Conservation (phyloP, 2,797 vertebrate species). For the Myotis vivesi region DNA sequence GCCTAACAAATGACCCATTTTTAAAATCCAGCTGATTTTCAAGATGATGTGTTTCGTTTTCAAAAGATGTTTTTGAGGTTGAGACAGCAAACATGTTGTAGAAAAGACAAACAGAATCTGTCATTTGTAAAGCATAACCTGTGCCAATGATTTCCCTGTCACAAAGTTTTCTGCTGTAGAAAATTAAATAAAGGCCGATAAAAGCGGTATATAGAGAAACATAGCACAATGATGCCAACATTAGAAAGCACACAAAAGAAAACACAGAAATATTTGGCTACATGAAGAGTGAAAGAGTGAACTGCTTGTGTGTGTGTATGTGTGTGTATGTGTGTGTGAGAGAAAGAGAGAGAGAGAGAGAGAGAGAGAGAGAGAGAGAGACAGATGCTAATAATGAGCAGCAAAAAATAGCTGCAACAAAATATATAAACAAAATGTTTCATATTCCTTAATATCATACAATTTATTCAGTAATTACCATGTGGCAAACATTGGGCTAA, state of each 20-base stretch:
- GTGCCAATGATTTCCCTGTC: background rate
- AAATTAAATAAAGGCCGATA: constrained; percentile 2
- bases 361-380: background rate
- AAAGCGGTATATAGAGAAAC: background rate
- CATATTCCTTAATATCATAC: background rate
- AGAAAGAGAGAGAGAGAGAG: background rate
- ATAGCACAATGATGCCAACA: background rate
- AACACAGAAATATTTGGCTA: background rate
- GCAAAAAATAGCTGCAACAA: background rate
- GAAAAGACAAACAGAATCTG: background rate
- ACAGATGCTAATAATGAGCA: background rate
- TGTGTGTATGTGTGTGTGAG: background rate
- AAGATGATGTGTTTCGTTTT: background rate
- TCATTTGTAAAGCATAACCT: background rate
- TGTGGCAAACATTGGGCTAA: background rate
- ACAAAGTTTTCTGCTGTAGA: background rate
- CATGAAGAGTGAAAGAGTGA: background rate
- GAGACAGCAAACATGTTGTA: background rate
- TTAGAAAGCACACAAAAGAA: background rate
- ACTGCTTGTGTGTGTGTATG: background rate
- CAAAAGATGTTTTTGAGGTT: constrained; percentile 28
- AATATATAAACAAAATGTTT: background rate
- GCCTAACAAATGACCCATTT: constrained; percentile 46
- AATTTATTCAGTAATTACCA: background rate
- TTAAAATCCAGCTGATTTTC: constrained; percentile 14